These are phyloP conservation scores for Tyrannus savana DNA, from an alignment of 2,113 vertebrate genomes.

Conservation along the genomic window DNA sequence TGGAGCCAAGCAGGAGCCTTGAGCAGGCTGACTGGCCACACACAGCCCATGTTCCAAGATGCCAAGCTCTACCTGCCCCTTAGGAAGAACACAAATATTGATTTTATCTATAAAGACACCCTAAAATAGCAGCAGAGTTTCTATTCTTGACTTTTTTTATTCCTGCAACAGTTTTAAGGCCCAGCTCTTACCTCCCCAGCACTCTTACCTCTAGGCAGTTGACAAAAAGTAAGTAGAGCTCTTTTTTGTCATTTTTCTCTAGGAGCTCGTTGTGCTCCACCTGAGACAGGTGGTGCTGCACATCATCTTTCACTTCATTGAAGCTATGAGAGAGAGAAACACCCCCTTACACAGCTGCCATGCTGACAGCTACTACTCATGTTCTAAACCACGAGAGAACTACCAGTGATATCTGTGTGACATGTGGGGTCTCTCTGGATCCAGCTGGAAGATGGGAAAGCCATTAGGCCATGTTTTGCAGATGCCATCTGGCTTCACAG, in stretches of 20 bases:
- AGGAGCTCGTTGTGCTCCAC: slow-evolving; percentile 80
- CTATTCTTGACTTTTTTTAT: background rate
- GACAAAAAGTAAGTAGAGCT: slow-evolving; percentile 88
- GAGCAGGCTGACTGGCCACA: background rate
- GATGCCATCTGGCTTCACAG: background rate
- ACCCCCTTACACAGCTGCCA: background rate
- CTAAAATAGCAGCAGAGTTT: background rate
- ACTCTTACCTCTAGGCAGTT: slow-evolving; percentile 88
- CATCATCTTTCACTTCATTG: slow-evolving; percentile 80
- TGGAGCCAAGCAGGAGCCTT: background rate
- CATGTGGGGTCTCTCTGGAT: background rate
- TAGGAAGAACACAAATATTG: background rate
- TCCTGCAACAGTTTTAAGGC: background rate
- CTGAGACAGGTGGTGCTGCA: slow-evolving; percentile 81
- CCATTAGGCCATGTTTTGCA: background rate
- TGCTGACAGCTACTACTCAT: background rate
- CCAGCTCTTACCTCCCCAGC: background rate
- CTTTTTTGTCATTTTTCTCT: slow-evolving; percentile 79
- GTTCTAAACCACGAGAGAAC: background rate
- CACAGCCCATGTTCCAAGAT: background rate
- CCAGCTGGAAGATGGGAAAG: background rate
- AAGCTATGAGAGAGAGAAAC: slow-evolving; percentile 78
- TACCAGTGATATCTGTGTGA: background rate
- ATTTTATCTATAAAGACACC: background rate
- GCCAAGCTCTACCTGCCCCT: background rate